These are phyloP conservation scores for Amphipyra berbera DNA, from an alignment of 2,888 invertebrate genomes.

Conservation along the genomic window DNA sequence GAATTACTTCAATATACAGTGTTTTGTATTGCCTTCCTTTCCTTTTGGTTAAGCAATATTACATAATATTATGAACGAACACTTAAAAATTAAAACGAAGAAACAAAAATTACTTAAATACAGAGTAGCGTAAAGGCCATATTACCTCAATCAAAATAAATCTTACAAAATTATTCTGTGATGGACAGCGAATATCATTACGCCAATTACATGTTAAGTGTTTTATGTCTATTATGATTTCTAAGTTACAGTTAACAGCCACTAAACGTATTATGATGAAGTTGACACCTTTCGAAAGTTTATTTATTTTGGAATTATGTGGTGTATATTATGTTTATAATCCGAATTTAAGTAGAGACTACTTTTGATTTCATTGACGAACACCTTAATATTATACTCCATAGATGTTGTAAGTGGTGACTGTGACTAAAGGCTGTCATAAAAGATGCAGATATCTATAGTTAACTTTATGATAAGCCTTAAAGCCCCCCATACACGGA, in stretches of 20 bases:
- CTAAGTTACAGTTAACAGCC: slow-evolving; percentile 46
- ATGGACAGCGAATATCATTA: slow-evolving; percentile 31
- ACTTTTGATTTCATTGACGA: no score
- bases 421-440: no score
- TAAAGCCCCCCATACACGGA: no score
- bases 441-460: no score
- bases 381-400: no score
- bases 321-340: not conserved
- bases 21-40: slow-evolving; percentile 37
- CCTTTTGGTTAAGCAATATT: slow-evolving; percentile 2
- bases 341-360: no score
- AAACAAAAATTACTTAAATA: slow-evolving; percentile 14
- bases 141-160: slow-evolving; percentile 31
- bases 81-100: slow-evolving; percentile 21
- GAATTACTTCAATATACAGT: slow-evolving; percentile 72
- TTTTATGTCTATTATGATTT: slow-evolving; percentile 37
- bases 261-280: slow-evolving; percentile 35
- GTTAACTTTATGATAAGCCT: no score
- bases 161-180: slow-evolving; percentile 24
- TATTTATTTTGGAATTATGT: slow-evolving; percentile 3
- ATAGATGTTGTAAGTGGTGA: no score
- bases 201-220: slow-evolving; percentile 32
- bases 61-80: slow-evolving; percentile 11
- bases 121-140: slow-evolving; percentile 37
- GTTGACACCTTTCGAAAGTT: slow-evolving; percentile 14